phyloP scores from a whole-genome alignment of 2,888 invertebrate species.

The Diarsia mendica region DNA sequence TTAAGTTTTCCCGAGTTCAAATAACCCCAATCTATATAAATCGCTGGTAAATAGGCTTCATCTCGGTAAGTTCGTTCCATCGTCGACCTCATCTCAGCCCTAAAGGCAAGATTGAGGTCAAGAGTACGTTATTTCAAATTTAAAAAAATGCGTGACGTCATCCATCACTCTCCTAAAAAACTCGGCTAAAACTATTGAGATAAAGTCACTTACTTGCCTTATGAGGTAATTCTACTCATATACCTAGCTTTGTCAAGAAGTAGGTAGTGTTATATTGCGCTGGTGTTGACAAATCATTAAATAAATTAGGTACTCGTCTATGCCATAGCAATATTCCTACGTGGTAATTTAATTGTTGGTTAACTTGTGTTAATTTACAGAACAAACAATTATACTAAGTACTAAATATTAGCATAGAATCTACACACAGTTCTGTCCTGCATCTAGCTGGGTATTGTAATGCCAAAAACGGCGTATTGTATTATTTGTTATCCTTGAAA shows the following conservation, averaged over 20 bases:
- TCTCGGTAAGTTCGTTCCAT: too few relatives aligned
- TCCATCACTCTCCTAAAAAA: neutral
- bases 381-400: neutral
- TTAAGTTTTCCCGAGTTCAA: too few relatives aligned
- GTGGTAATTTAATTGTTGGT: neutral
- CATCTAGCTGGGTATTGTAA: neutral
- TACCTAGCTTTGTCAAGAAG: neutral
- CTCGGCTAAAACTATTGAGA: neutral
- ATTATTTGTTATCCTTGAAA: too few relatives aligned
- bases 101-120: too few relatives aligned
- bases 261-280: too few relatives aligned
- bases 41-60: too few relatives aligned
- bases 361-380: neutral
- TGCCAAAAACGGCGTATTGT: too few relatives aligned
- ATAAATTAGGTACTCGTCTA: conserved; percentile 4
- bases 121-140: too few relatives aligned
- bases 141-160: too few relatives aligned
- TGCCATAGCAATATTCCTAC: neutral
- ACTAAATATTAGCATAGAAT: neutral
- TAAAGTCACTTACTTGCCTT: neutral
- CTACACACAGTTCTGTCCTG: neutral
- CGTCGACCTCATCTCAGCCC: too few relatives aligned
- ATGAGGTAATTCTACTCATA: neutral
- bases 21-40: too few relatives aligned
- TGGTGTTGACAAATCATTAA: conserved; percentile 34